Conservation (phyloP, 2,113 vertebrate species). For the Saimiri boliviensis region DNA sequence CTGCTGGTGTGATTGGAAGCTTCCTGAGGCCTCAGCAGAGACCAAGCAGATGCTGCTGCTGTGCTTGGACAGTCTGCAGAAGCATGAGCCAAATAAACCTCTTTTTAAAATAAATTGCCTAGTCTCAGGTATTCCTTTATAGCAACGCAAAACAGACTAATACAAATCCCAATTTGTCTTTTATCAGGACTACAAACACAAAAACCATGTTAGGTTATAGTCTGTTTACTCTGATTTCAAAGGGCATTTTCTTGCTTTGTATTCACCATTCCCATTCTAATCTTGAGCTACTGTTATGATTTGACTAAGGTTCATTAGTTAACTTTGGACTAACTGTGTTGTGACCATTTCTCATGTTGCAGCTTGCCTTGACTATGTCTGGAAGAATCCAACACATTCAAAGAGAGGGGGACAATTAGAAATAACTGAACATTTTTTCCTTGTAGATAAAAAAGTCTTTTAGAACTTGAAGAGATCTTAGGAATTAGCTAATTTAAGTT, state of each 20-base stretch:
- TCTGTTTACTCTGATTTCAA: neutral
- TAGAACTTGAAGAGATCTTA: neutral
- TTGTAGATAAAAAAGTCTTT: neutral
- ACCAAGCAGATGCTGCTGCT: too few species aligned
- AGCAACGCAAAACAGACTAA: too few species aligned
- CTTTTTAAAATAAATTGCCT: too few species aligned
- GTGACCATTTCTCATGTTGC: neutral
- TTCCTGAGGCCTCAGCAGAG: too few species aligned
- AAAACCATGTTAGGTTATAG: neutral
- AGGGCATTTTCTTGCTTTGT: neutral
- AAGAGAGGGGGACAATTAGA: neutral
- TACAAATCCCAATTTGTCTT: neutral
- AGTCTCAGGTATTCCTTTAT: too few species aligned
- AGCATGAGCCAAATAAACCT: too few species aligned
- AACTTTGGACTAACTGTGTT: neutral
- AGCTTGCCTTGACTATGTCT: neutral
- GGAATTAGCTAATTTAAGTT: neutral
- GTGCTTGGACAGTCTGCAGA: too few species aligned
- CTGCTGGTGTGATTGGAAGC: too few species aligned
- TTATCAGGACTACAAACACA: neutral
- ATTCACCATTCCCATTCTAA: neutral
- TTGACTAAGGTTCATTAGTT: neutral
- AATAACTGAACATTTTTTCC: neutral
- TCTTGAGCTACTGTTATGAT: neutral
- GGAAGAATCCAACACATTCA: neutral